Conservation (phyloP, 2,888 invertebrate genomes). For the Xestia c-nigrum region DNA sequence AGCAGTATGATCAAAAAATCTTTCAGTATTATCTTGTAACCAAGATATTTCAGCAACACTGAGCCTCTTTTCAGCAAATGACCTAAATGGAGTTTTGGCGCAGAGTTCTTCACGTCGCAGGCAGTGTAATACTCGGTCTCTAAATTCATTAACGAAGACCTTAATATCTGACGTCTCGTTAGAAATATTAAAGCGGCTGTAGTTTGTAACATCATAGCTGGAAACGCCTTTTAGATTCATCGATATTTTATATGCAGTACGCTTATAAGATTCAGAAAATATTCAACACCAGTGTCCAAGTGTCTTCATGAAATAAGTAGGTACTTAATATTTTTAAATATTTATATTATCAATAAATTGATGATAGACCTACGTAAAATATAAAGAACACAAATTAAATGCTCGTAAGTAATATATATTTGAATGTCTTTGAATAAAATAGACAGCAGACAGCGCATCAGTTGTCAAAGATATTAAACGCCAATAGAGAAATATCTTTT, state of each 20-base stretch:
- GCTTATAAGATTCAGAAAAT: not conserved
- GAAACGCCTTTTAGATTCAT: slow-evolving; percentile 1
- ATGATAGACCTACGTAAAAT: not conserved
- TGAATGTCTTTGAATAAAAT: too few relatives aligned
- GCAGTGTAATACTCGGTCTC: slow-evolving; percentile 74
- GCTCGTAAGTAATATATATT: too few relatives aligned
- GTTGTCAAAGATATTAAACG: not conserved
- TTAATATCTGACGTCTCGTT: slow-evolving; percentile 77
- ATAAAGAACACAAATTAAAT: not conserved
- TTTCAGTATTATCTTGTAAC: slow-evolving; percentile 78
- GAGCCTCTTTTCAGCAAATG: slow-evolving; percentile 76
- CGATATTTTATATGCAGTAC: slow-evolving; percentile 8
- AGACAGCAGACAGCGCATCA: slow-evolving; percentile 5
- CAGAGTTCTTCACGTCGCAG: slow-evolving; percentile 70
- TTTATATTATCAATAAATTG: not conserved
- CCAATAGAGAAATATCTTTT: not conserved
- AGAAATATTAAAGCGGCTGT: slow-evolving; percentile 77
- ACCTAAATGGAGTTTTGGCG: slow-evolving; percentile 69
- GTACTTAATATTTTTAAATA: not conserved
- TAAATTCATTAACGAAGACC: slow-evolving; percentile 78
- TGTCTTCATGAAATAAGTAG: not conserved
- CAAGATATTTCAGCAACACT: slow-evolving; percentile 71
- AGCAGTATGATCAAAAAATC: slow-evolving; percentile 78
- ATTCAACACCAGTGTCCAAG: not conserved
- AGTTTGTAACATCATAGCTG: slow-evolving; percentile 70